Evolutionary conservation across 92 coral and sea anemone species (phyloP).

Genomic region (Paragorgia papillata): DNA sequence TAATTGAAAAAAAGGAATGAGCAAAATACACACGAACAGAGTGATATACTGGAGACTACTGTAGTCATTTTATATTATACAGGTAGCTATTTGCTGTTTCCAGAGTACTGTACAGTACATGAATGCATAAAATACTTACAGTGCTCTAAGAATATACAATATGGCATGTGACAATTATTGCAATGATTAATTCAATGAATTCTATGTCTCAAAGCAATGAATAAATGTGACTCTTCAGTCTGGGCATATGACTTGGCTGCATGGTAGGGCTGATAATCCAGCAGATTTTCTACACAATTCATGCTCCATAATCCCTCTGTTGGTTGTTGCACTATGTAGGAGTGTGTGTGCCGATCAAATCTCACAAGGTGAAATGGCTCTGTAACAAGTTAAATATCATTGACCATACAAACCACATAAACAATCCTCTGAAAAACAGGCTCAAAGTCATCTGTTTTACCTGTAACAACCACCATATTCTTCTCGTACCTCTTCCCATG

Average conservation of each 20-base stretch:
- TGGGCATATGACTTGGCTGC: slow-evolving; percentile 9
- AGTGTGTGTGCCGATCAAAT: slow-evolving; percentile 1
- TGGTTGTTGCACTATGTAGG: neutral
- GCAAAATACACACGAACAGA: too few species aligned
- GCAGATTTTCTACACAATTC: too few species aligned
- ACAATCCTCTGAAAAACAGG: too few species aligned
- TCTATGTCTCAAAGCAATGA: neutral
- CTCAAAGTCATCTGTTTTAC: too few species aligned
- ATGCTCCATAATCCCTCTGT: neutral
- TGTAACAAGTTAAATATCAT: neutral
- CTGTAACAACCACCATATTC: too few species aligned
- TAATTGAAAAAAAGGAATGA: too few species aligned
- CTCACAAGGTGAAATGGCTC: too few species aligned
- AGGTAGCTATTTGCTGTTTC: too few species aligned
- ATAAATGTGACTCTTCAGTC: neutral
- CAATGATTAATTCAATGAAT: neutral
- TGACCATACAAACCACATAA: neutral
- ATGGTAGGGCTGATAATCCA: too few species aligned
- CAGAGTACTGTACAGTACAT: too few species aligned
- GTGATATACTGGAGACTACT: too few species aligned
- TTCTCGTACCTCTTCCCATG: neutral
- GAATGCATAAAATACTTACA: neutral
- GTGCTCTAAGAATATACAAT: neutral
- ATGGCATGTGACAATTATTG: too few species aligned
- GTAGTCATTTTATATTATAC: neutral